These are phyloP conservation scores for Procambarus clarkii DNA, from an alignment of 1,140 invertebrate species.

Conservation along the genomic window DNA sequence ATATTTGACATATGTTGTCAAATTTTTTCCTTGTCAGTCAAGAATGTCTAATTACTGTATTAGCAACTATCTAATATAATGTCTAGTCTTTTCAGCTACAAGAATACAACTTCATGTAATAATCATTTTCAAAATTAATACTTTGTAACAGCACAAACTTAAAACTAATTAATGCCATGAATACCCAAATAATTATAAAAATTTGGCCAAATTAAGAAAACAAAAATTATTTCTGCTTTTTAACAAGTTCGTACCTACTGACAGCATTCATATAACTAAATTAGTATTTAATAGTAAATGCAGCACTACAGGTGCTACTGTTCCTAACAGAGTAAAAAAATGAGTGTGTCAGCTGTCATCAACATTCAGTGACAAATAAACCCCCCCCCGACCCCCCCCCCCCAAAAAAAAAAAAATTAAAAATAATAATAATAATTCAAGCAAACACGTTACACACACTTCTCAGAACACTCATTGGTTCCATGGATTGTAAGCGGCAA, in stretches of 20 bases:
- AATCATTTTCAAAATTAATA: background rate
- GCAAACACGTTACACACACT: background rate
- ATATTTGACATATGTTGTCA: background rate
- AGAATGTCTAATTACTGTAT: background rate
- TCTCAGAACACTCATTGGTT: slow-evolving; percentile 39
- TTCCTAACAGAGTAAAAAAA: background rate
- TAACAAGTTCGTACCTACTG: background rate
- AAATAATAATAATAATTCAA: background rate
- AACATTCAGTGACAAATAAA: slow-evolving; percentile 8
- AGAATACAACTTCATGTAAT: background rate
- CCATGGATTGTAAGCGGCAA: slow-evolving; percentile 60
- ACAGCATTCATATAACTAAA: background rate
- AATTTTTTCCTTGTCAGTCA: background rate
- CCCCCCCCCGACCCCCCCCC: background rate
- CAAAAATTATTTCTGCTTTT: background rate
- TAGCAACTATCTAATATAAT: background rate
- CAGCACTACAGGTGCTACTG: background rate
- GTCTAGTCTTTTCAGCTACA: background rate
- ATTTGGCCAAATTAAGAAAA: background rate
- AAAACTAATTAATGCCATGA: background rate
- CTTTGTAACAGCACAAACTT: background rate
- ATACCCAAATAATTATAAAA: background rate
- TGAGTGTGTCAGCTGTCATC: background rate
- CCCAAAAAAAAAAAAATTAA: background rate
- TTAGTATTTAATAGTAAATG: background rate